Base-by-base conservation (phyloP, 2,797 vertebrate genomes). In the Heteromormyrus szaboi region DNA sequence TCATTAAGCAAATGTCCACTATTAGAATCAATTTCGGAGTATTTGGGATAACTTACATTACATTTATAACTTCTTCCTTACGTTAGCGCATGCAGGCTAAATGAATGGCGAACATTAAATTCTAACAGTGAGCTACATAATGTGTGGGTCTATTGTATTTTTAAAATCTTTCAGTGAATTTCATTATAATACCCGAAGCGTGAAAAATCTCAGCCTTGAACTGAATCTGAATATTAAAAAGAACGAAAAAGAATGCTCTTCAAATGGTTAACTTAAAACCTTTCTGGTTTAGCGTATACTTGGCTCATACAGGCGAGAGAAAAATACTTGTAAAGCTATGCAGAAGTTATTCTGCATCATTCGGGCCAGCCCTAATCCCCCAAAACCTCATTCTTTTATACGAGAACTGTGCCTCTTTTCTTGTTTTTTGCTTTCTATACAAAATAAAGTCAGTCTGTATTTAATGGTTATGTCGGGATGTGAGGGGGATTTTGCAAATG, bases 391-490 rank as follows among this genome's bases (percentile, higher is more conserved):
- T 96, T 96, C 95, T 95, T 96, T 97, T 95, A 96, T 93, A 90
- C 88, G 93, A 96, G 95, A 95, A 96, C 95, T 96, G 95, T 95
- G 96, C 96, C 96, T 97, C 96, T 96, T 96, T 97, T 95, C 95
- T 96, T 96, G 95, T 96, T 91, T 93, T 93, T 94, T 95, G 95
- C 96, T 96, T 95, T 96, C 96, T 97, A 97, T 97, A 97, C 97
- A 98, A 97, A 98, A 98, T 98, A 98, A 99, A 99, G 98, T 98
- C 98, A 98, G 97, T 97, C 97, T 97, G 97, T 97, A 99, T 99
- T 98, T 98, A 99, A 99, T 99, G 98, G 97, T 98, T 97, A 97
- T 97, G 97, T 97, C 96, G 97, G 95, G 97, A 98, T 98, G 97
- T 96, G 97, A 97, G 97, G 76, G 94, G 96, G 96, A 95, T 97